Evolutionary conservation across 1,140 invertebrate species (phyloP), one percentile per base, ranked within the genome.

Genomic region (Dermatophagoides farinae): DNA sequence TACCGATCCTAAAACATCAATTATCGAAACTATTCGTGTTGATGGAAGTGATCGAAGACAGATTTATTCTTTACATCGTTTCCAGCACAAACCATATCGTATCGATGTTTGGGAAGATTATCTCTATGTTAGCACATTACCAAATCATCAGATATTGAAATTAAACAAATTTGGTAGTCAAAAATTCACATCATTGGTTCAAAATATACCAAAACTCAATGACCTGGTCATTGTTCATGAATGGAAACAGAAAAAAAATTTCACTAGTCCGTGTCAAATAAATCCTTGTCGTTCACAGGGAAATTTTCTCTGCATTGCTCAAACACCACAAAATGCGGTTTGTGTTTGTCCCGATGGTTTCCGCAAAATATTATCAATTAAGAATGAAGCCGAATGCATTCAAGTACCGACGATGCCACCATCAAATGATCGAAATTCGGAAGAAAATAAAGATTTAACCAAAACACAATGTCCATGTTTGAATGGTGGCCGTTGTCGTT

Each of bases 11-110:
- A 75, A 71, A 63, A 67, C 73, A 20, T 71, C 77, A 63, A 85
- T 86, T 69, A 89, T 92, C 53, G 87, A 91, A 70, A 76, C 83
- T 18, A 77, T 84, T 8, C 81, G 86, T 68, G 84, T 50, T 31
- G 44, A 40, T 58, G 65, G 65, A 14, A 62, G 57, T 22, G 40
- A 64, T 37, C 39, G 66, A n/a, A 22, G 43, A 12, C 47, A 38
- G 18, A 23, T 66, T 22, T 44, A 58, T 16, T 12, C 57, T 4
- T 23, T 58, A 14, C 11, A 46, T 66, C 20, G 66, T 70, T 70
- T 64, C 37, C 68, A 70, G 16, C 72, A 75, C 46, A 71, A 73
- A 67, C 84, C 84, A 0, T 79, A 76, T 66, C 80, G 79, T 68
- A 69, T 86, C 1, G 82, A 84, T 63, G 75, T 86, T 0, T 86